phyloP scores from a whole-genome alignment of 2,888 invertebrate species.

The Parascotia fuliginaria region DNA sequence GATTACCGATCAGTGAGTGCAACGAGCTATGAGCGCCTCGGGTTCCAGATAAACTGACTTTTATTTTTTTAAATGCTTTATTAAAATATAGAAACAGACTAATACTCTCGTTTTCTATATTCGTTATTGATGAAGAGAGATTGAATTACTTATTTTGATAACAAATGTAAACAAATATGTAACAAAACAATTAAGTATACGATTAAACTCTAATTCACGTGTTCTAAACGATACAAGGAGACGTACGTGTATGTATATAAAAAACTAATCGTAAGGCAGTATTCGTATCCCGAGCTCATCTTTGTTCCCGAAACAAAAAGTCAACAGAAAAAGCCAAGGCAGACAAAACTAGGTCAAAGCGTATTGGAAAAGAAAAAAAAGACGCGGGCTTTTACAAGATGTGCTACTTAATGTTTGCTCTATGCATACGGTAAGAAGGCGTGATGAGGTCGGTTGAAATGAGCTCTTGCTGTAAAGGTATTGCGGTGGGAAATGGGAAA shows the following conservation, averaged over 20 bases:
- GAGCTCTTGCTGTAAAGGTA: conserved; percentile 45
- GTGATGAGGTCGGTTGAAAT: conserved; percentile 53
- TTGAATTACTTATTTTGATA: too few species aligned
- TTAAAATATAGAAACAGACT: too few species aligned
- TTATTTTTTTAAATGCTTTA: too few species aligned
- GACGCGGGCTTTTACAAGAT: conserved; percentile 13
- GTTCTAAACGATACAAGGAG: background rate
- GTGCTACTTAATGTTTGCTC: conserved; percentile 43
- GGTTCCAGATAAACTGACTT: too few species aligned
- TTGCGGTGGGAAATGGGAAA: conserved; percentile 13
- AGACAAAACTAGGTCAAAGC: conserved; percentile 39
- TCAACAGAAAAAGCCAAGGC: conserved; percentile 21
- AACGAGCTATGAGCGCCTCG: too few species aligned
- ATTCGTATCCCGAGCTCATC: conserved; percentile 11
- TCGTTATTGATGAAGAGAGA: too few species aligned
- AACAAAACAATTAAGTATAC: too few species aligned
- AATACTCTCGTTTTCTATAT: too few species aligned
- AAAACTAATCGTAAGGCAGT: conserved; percentile 3
- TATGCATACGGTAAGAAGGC: conserved; percentile 35
- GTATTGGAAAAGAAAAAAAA: conserved; percentile 25
- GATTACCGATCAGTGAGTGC: too few species aligned
- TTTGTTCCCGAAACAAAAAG: conserved; percentile 32
- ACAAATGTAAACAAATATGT: too few species aligned
- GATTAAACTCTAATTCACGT: too few species aligned
- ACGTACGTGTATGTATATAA: too few species aligned